phyloP scores from a whole-genome alignment of 2,797 vertebrate genomes.

The Cercopithecus hamlyni region DNA sequence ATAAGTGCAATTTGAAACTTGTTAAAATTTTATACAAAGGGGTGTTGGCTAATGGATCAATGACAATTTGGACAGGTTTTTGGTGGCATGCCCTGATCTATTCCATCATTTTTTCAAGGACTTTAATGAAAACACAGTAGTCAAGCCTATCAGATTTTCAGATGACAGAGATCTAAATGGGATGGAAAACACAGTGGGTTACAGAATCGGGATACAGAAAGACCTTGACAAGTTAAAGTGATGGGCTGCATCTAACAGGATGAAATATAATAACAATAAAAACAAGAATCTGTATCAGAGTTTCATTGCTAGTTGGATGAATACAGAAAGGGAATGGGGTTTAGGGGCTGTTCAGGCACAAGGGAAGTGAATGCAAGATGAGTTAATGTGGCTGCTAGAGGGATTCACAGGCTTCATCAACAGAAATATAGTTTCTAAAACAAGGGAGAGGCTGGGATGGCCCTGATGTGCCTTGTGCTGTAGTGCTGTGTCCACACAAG shows the following conservation, averaged over 20 bases:
- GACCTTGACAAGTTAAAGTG: not conserved
- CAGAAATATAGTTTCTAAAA: not conserved
- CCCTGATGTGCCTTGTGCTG: not conserved
- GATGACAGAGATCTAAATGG: not conserved
- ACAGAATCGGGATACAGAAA: not conserved
- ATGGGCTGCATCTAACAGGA: not conserved
- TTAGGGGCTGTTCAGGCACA: not conserved
- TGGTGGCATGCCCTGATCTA: not conserved
- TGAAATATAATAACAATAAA: conserved; percentile 16
- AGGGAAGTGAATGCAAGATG: not conserved
- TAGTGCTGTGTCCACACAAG: not conserved
- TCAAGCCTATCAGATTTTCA: conserved; percentile 25
- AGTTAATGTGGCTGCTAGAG: not conserved
- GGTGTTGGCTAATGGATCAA: not conserved
- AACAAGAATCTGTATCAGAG: not conserved
- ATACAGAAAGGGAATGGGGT: not conserved
- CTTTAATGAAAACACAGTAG: not conserved
- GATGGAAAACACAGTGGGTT: not conserved
- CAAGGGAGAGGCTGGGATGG: not conserved
- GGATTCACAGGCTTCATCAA: not conserved
- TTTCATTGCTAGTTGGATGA: not conserved
- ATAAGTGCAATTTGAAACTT: not conserved
- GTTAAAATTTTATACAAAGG: not conserved
- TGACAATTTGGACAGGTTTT: not conserved
- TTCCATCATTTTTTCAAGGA: not conserved